phyloP scores from a whole-genome alignment of 2,797 vertebrate species.

The Sebastes matsubarae region DNA sequence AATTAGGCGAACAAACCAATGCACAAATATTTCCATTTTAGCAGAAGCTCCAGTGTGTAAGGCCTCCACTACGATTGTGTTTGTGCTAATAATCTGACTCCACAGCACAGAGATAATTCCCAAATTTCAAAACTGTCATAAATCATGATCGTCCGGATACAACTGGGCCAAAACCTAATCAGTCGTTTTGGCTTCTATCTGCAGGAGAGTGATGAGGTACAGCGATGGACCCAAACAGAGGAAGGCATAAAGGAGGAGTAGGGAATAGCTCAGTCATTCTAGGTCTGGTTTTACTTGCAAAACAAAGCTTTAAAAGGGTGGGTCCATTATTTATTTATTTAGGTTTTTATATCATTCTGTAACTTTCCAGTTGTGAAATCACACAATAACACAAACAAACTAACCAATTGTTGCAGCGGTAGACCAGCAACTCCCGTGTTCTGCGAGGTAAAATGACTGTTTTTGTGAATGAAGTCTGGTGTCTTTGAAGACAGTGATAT shows the following conservation, averaged over 20 bases:
- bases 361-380: too few relatives aligned
- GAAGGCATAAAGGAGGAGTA: background rate
- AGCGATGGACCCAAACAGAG: background rate
- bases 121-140: constrained; percentile 11
- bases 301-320: background rate
- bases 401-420: too few relatives aligned
- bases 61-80: background rate
- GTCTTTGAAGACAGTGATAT: too few relatives aligned
- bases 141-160: constrained; percentile 29
- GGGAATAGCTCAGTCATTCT: background rate
- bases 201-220: background rate
- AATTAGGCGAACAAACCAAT: background rate
- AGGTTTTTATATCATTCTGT: too few relatives aligned
- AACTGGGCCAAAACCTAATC: constrained; percentile 27
- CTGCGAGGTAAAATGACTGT: too few relatives aligned
- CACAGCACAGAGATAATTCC: constrained; percentile 15
- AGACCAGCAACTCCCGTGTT: too few relatives aligned
- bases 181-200: constrained; percentile 4
- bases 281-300: constrained; percentile 9
- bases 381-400: too few relatives aligned
- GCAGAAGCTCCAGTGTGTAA: background rate
- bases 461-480: too few relatives aligned
- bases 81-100: constrained; percentile 7
- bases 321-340: too few relatives aligned
- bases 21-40: constrained; percentile 10